These are phyloP conservation scores for Lepus townsendii DNA, from an alignment of 2,797 vertebrate species.

Conservation along the genomic window DNA sequence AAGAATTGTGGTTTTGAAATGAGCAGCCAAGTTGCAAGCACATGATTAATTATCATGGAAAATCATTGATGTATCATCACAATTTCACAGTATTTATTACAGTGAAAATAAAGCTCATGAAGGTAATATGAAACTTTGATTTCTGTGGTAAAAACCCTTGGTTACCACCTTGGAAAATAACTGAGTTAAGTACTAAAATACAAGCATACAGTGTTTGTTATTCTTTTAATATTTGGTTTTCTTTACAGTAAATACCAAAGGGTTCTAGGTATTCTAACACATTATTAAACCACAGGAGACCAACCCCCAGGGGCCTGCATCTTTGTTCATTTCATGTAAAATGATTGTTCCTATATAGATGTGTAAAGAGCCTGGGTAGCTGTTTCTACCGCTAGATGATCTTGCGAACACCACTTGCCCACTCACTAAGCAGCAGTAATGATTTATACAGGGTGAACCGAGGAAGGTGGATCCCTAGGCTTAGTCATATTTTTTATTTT, in stretches of 20 bases:
- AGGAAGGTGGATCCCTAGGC: constrained; percentile 1
- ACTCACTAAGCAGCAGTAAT: neutral
- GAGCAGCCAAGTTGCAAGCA: constrained; percentile 81
- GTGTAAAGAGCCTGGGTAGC: neutral
- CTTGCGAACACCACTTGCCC: neutral
- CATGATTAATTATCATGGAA: constrained; percentile 85
- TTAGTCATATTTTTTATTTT: constrained; percentile 6
- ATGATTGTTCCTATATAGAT: constrained; percentile 41
- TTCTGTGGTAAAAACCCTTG: constrained; percentile 74
- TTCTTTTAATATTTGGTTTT: constrained; percentile 64
- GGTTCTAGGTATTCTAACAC: neutral
- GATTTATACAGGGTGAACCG: neutral
- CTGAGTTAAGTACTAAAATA: constrained; percentile 71
- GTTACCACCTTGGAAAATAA: constrained; percentile 75
- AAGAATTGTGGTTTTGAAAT: constrained; percentile 79
- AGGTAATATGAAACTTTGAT: constrained; percentile 79
- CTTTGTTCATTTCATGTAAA: constrained; percentile 4
- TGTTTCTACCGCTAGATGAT: neutral
- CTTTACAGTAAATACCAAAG: constrained; percentile 48
- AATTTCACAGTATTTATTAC: constrained; percentile 84
- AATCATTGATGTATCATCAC: constrained; percentile 83
- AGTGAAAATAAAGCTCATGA: constrained; percentile 81
- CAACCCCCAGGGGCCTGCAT: neutral
- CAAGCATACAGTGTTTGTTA: constrained; percentile 46
- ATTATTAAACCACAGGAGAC: constrained; percentile 43